phyloP scores from a whole-genome alignment of 2,113 vertebrate genomes.

The Thinocorus orbignyianus region DNA sequence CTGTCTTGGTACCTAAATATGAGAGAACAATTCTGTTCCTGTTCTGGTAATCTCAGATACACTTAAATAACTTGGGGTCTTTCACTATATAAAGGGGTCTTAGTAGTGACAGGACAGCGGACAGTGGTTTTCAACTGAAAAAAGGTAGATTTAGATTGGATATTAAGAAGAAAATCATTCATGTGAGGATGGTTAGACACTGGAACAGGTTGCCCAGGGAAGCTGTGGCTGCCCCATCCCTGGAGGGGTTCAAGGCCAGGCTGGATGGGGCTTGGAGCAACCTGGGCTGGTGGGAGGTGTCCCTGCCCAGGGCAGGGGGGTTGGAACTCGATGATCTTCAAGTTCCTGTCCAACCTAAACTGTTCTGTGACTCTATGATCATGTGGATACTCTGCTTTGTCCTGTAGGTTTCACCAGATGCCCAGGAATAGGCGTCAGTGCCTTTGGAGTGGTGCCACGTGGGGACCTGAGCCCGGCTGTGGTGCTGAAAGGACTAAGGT shows the following conservation, averaged over 20 bases:
- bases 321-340: not conserved
- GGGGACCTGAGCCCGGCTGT: not conserved
- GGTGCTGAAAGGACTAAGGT: not conserved
- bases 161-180: not conserved
- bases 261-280: not conserved
- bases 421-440: not conserved
- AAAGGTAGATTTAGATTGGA: not conserved
- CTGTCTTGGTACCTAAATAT: not conserved
- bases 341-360: not conserved
- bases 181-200: not conserved
- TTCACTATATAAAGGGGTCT: not conserved
- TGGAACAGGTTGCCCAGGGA: not conserved
- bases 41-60: not conserved
- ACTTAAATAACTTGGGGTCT: not conserved
- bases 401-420: not conserved
- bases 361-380: not conserved
- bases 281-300: too few relatives aligned
- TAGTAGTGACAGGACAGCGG: not conserved
- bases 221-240: not conserved
- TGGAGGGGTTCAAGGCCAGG: not conserved
- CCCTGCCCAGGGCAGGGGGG: not conserved
- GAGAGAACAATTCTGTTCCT: not conserved
- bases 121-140: not conserved
- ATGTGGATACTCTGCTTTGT: not conserved
- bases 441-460: accelerated